Conservation (phyloP, 1,140 invertebrate species). For the Drosophila sulfurigaster region DNA sequence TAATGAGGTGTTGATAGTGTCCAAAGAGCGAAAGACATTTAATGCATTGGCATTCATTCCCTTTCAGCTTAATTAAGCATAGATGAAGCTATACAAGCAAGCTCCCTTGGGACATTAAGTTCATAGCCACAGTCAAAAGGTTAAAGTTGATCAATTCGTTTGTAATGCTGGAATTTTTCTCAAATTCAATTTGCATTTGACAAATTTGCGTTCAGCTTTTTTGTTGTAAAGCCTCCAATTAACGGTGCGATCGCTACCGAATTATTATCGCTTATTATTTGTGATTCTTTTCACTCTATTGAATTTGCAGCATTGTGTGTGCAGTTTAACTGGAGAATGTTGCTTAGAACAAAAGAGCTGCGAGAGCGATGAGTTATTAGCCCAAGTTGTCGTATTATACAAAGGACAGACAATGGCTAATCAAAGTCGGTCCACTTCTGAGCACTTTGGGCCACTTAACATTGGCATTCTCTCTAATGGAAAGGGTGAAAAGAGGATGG, state of each 20-base stretch:
- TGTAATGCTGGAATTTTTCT: constrained; percentile 37
- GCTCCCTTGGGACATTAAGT: constrained; percentile 1
- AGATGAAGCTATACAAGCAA: background rate
- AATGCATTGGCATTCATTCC: constrained; percentile 19
- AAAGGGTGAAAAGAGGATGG: background rate
- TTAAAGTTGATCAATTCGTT: constrained; percentile 27
- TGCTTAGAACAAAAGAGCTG: constrained; percentile 1
- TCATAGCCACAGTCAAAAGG: constrained; percentile 9
- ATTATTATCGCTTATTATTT: constrained; percentile 66
- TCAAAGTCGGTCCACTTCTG: constrained; percentile 48
- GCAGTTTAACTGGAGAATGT: constrained; percentile 36
- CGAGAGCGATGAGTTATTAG: constrained; percentile 44
- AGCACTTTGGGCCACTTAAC: constrained; percentile 67
- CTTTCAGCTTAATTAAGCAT: constrained; percentile 18
- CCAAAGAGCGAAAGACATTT: constrained; percentile 27
- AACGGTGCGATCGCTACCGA: constrained; percentile 68
- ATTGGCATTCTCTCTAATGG: constrained; percentile 37
- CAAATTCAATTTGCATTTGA: constrained; percentile 75
- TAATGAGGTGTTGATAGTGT: constrained; percentile 84
- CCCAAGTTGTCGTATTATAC: background rate
- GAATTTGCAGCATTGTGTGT: constrained; percentile 51
- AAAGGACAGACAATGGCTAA: constrained; percentile 58
- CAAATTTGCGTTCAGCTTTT: constrained; percentile 77
- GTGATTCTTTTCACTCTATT: constrained; percentile 3
- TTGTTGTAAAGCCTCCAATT: constrained; percentile 76